Conservation (phyloP, 1,140 invertebrate species). For the Lanistes nyassanus region DNA sequence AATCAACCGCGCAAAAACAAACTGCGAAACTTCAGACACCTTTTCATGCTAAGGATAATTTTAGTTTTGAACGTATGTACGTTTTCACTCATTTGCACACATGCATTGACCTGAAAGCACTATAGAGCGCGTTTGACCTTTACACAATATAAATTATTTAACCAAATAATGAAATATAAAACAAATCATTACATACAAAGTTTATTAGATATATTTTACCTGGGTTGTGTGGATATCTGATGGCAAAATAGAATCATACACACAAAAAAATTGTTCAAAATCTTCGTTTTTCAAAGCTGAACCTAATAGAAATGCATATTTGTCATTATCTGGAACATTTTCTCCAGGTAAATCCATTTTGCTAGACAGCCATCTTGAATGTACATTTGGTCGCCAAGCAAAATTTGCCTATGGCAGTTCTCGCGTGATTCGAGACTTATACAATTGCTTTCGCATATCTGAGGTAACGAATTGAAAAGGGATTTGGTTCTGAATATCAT, state of each 20-base stretch:
- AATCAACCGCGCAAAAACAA: conserved; percentile 25
- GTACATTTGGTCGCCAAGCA: conserved; percentile 52
- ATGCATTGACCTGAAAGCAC: background rate
- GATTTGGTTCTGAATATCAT: too few species aligned
- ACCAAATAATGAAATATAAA: background rate
- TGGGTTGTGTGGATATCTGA: conserved; percentile 42
- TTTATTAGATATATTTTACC: conserved; percentile 34
- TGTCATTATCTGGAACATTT: conserved; percentile 52
- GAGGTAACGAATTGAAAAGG: too few species aligned
- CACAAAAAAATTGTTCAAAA: conserved; percentile 51
- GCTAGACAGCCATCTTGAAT: conserved; percentile 56
- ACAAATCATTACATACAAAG: background rate
- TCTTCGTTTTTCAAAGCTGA: conserved; percentile 56
- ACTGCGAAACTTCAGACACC: background rate
- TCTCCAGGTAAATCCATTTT: conserved; percentile 54
- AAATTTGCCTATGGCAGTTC: conserved; percentile 20
- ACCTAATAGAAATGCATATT: conserved; percentile 56
- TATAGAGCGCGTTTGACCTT: background rate
- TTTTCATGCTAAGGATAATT: background rate
- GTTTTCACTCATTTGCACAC: background rate
- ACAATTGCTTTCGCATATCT: too few species aligned
- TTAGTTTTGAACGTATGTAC: background rate
- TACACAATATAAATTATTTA: background rate
- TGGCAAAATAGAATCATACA: conserved; percentile 52
- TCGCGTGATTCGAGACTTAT: too few species aligned